phyloP scores from a whole-genome alignment of 2,888 invertebrate species.

The Nomada ruficornis region DNA sequence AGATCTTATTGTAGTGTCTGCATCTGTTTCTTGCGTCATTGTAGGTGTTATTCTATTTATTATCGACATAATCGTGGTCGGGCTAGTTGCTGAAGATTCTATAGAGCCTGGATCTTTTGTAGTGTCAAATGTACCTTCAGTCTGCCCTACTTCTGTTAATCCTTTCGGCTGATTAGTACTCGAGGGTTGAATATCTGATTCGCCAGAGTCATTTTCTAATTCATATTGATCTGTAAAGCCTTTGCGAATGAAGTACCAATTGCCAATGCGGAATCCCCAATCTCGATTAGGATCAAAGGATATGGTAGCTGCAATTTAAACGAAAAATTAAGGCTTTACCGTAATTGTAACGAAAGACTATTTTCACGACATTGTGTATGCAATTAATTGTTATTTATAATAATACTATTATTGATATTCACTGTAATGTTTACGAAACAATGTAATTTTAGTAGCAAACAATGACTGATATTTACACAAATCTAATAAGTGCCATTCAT shows the following conservation, averaged over 20 bases:
- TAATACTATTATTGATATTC: background rate
- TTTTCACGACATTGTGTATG: background rate
- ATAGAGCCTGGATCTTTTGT: background rate
- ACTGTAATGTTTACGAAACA: background rate
- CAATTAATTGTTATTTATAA: background rate
- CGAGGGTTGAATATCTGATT: slow-evolving; percentile 18
- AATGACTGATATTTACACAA: slow-evolving; percentile 62
- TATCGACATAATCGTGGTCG: slow-evolving; percentile 1
- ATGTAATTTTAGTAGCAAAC: background rate
- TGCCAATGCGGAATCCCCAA: slow-evolving; percentile 76
- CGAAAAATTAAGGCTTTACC: background rate
- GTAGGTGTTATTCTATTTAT: background rate
- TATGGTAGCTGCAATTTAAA: slow-evolving; percentile 66
- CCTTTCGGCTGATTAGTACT: slow-evolving; percentile 9
- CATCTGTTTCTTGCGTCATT: background rate
- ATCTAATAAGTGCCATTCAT: slow-evolving; percentile 48
- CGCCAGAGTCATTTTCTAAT: slow-evolving; percentile 25
- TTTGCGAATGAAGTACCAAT: slow-evolving; percentile 77
- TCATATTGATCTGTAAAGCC: background rate
- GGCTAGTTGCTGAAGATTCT: background rate
- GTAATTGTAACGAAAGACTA: background rate
- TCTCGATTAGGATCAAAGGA: slow-evolving; percentile 72
- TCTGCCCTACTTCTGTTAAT: background rate
- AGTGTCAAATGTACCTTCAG: background rate
- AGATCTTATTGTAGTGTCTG: slow-evolving; percentile 2